Percentiles rank a stretch among this genome's conserved stretches.
Conservation (phyloP, 2,113 vertebrate species). For the Hemicordylus capensis region DNA sequence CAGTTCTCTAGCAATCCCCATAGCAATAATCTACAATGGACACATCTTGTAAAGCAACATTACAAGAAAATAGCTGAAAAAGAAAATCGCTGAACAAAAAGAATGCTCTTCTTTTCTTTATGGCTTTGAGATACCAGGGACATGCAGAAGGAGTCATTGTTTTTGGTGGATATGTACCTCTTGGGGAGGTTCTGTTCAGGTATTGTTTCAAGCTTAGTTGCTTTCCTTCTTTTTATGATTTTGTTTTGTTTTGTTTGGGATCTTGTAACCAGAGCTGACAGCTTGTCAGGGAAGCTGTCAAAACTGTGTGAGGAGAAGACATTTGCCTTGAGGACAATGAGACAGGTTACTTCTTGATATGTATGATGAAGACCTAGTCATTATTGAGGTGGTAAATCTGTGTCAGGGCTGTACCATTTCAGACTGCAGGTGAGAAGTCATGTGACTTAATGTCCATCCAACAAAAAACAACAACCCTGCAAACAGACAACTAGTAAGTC, state of each 20-base stretch:
- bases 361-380: not conserved
- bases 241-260: not conserved
- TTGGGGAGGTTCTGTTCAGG: not conserved
- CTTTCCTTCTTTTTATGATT: not conserved
- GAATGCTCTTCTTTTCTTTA: not conserved
- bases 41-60: not conserved
- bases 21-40: not conserved
- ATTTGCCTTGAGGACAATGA: constrained; percentile 4
- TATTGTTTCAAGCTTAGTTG: not conserved
- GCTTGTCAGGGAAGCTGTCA: constrained; percentile 14
- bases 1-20: not conserved
- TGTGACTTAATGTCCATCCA: not conserved
- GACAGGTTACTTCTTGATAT: not conserved
- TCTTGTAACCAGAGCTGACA: constrained; percentile 3
- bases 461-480: not conserved
- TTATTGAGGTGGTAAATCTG: not conserved
- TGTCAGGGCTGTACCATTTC: not conserved
- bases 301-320: constrained; percentile 9
- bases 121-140: not conserved
- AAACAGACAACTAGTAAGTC: not conserved
- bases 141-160: not conserved
- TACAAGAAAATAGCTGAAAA: not conserved
- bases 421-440: not conserved
- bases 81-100: not conserved
- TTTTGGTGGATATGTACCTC: not conserved